These are phyloP conservation scores for Penaeus monodon DNA, from an alignment of 2,888 invertebrate species.

Conservation along the genomic window DNA sequence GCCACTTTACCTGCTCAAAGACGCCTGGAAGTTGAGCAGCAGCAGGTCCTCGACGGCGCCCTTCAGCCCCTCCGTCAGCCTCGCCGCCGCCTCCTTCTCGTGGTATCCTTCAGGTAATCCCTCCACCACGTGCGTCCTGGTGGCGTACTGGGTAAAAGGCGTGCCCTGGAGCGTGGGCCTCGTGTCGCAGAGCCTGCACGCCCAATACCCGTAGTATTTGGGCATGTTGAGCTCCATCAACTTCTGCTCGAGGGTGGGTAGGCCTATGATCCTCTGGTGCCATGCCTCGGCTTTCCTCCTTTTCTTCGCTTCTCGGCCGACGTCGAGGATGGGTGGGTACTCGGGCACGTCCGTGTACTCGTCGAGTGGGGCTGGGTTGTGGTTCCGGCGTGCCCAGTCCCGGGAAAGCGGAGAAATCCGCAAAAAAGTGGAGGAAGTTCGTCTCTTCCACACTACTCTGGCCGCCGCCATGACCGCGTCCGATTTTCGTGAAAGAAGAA, in stretches of 20 bases:
- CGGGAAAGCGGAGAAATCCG: too few relatives aligned
- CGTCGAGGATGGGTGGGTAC: slow-evolving; percentile 45
- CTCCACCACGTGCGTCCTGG: slow-evolving; percentile 41
- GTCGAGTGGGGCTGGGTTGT: neutral
- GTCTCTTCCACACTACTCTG: too few relatives aligned
- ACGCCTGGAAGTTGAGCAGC: slow-evolving; percentile 16
- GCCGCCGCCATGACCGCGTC: too few relatives aligned
- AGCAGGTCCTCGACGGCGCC: slow-evolving; percentile 42
- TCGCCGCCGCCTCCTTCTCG: slow-evolving; percentile 15
- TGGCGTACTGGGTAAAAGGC: slow-evolving; percentile 31
- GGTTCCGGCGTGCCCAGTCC: neutral
- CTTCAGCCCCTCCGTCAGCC: neutral
- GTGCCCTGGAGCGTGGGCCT: neutral
- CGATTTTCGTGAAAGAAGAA: too few relatives aligned
- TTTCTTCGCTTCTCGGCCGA: neutral
- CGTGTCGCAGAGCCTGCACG: slow-evolving; percentile 22
- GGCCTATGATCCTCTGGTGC: slow-evolving; percentile 41
- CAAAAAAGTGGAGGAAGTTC: too few relatives aligned
- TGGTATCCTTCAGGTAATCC: slow-evolving; percentile 28
- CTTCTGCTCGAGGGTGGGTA: slow-evolving; percentile 62
- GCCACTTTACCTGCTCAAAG: neutral
- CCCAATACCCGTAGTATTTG: slow-evolving; percentile 55
- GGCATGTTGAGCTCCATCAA: slow-evolving; percentile 62
- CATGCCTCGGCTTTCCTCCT: slow-evolving; percentile 27
- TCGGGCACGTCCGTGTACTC: slow-evolving; percentile 46